Conservation (phyloP, 2,888 invertebrate species). For the Lysandra coridon region DNA sequence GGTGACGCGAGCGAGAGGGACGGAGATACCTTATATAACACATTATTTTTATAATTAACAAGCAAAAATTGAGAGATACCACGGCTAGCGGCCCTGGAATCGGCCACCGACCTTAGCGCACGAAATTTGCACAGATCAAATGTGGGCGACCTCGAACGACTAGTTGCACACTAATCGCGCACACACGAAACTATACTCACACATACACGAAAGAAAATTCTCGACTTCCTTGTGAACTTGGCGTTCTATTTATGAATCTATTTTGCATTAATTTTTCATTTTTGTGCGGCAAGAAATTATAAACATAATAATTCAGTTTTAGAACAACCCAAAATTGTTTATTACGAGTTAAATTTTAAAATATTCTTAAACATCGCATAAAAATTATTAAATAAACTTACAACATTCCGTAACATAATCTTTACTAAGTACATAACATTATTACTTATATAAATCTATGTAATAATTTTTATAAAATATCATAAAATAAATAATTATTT, state of each 20-base stretch:
- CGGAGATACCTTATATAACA: slow-evolving; percentile 69
- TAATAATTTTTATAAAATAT: too few species aligned
- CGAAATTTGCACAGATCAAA: slow-evolving; percentile 80
- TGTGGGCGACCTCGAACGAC: slow-evolving; percentile 78
- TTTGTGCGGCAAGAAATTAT: background rate
- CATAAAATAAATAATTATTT: too few species aligned
- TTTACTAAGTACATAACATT: too few species aligned
- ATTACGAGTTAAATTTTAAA: background rate
- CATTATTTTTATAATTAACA: slow-evolving; percentile 81
- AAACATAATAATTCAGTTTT: background rate
- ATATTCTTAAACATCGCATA: background rate
- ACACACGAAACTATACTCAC: slow-evolving; percentile 47
- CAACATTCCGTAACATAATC: background rate
- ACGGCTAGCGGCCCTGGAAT: slow-evolving; percentile 69
- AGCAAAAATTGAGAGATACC: slow-evolving; percentile 79
- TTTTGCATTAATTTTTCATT: slow-evolving; percentile 9
- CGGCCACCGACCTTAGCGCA: slow-evolving; percentile 73
- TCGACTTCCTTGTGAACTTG: slow-evolving; percentile 61
- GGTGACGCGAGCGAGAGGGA: slow-evolving; percentile 51
- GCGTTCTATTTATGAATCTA: slow-evolving; percentile 17
- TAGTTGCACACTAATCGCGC: slow-evolving; percentile 68
- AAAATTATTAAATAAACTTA: background rate
- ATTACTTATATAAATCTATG: too few species aligned
- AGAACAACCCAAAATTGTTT: background rate
- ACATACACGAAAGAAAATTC: slow-evolving; percentile 61